Base-by-base conservation (phyloP, 2,888 invertebrate genomes). In the Ennomos erosarius region DNA sequence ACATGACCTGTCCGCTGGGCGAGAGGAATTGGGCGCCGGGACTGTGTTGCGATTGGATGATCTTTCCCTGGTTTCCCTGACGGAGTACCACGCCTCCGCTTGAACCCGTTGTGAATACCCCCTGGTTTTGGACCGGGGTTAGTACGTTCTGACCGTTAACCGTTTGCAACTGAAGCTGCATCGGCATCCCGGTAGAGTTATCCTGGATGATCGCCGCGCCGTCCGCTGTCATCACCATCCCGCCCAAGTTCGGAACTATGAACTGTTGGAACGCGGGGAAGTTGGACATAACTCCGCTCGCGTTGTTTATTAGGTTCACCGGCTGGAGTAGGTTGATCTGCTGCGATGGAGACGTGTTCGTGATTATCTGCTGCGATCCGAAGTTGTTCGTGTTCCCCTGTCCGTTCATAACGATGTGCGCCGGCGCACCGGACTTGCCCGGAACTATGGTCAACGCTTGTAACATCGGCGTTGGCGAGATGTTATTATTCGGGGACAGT, bases 161-260 rank as follows among this genome's bases (percentile, higher is more conserved):
- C 62, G 97, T 97, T 76, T 97, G 97, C 64, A 97, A 92, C 76
- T 97, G 97, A 10, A 96, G 76, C 69, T 96, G 96, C 94, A 96
- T 94, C 0, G 95, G 95, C 71, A 96, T 93, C 34, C 92, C 92
- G 39, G 95, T 94, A 0, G 94, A 93, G 13, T 95, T 93, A 66
- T 96, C 96, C 78, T 95, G 96, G 44, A 97, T 93, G 45, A 97
- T 92, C 0, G 97, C 96, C 0, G 97, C 95, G 34, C 95, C 96
- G 74, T 96, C 96, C 0, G 96, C 95, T 9, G 96, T 95, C 96
- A 97, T 96, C 0, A 97, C 96, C 95, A 97, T 95, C 0, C 97
- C 96, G 10, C 96, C 94, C 1, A 96, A 87, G 68, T 97, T 96
- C 10, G 97, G 97, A 55, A 97, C 95, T 52, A 97, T 95, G 71